phyloP scores from a whole-genome alignment of 2,888 invertebrate species.

The Agapetus fuscipes region DNA sequence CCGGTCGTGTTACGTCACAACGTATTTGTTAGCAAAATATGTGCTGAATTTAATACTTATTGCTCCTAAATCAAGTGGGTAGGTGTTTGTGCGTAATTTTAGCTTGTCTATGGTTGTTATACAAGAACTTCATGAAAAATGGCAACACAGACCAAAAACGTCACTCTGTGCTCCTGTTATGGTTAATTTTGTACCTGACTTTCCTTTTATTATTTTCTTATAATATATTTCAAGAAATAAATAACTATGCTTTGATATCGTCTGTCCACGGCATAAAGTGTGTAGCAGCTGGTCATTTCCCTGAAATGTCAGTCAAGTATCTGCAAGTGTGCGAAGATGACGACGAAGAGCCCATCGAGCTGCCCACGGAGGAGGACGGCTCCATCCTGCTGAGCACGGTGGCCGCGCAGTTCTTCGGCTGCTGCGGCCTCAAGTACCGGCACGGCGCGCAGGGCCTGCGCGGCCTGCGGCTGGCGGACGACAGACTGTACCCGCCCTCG shows the following conservation, averaged over 20 bases:
- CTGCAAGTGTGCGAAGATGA: constrained; percentile 89
- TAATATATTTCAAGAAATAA: constrained; percentile 16
- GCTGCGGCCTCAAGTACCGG: constrained; percentile 88
- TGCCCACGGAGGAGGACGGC: constrained; percentile 91
- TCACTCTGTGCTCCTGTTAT: constrained; percentile 21
- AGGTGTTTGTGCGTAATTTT: too few species aligned
- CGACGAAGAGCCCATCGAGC: constrained; percentile 92
- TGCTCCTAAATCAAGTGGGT: too few species aligned
- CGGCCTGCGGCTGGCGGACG: constrained; percentile 82
- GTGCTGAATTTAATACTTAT: too few species aligned
- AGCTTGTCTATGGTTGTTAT: constrained; percentile 11
- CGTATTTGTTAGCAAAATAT: too few species aligned
- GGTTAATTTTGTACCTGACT: constrained; percentile 21
- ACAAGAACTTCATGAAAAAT: constrained; percentile 12
- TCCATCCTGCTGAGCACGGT: constrained; percentile 79
- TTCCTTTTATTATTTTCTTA: constrained; percentile 18
- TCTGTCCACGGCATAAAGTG: constrained; percentile 13
- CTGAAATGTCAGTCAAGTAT: constrained; percentile 19
- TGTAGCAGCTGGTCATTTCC: constrained; percentile 13
- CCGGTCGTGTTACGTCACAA: too few species aligned
- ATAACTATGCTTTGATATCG: constrained; percentile 17
- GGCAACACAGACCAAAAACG: constrained; percentile 18
- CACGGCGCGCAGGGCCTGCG: constrained; percentile 80
- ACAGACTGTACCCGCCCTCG: constrained; percentile 77
- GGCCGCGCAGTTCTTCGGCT: constrained; percentile 84